Percentiles rank a stretch among this genome's conserved stretches.
These are phyloP conservation scores for Diuraphis noxia DNA, from an alignment of 1,140 invertebrate species.

Conservation along the genomic window DNA sequence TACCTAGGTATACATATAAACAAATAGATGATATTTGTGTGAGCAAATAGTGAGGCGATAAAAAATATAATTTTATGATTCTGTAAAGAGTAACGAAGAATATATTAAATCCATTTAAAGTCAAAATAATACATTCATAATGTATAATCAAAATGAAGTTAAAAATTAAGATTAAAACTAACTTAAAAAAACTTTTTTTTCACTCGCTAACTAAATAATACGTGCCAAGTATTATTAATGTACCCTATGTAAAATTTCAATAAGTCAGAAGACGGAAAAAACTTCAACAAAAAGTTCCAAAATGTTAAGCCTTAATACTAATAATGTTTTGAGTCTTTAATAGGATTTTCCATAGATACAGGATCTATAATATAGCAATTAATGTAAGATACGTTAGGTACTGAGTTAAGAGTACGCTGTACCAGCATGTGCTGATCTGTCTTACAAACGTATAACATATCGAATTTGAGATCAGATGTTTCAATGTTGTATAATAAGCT, in stretches of 20 bases:
- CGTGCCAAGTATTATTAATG: neutral
- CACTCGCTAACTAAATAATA: neutral
- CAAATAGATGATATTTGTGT: neutral
- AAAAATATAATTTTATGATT: neutral
- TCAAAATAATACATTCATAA: neutral
- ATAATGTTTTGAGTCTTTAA: neutral
- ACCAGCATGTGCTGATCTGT: neutral
- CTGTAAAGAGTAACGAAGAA: neutral
- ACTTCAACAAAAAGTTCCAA: neutral
- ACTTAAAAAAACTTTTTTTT: neutral
- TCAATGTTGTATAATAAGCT: neutral
- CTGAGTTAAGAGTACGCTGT: neutral
- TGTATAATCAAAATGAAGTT: neutral
- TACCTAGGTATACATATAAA: neutral
- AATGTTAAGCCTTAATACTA: neutral
- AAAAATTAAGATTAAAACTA: constrained; percentile 2
- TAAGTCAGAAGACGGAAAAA: neutral
- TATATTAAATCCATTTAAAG: neutral
- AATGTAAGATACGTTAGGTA: neutral
- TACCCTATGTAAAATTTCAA: neutral
- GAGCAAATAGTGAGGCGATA: neutral
- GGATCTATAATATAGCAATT: neutral
- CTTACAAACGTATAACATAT: neutral
- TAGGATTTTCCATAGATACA: neutral
- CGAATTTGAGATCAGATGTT: neutral